Percentiles rank a stretch among this genome's conserved stretches.
These are phyloP conservation scores for Dicrurus megarhynchus DNA, from an alignment of 2,113 vertebrate genomes.

Conservation along the genomic window DNA sequence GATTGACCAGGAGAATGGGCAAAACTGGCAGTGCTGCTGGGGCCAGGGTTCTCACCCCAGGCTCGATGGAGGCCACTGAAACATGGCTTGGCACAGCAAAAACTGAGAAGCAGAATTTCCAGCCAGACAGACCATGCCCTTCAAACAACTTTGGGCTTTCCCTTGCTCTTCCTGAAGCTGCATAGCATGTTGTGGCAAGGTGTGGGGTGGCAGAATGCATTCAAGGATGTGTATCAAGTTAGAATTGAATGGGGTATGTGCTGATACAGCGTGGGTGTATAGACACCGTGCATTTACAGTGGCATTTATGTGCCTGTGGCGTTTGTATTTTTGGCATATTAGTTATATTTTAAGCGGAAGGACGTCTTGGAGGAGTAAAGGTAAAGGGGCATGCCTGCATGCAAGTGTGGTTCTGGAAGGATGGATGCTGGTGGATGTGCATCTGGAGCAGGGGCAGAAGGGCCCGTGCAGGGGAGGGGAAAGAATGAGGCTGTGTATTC, in stretches of 20 bases:
- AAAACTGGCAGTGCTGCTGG: neutral
- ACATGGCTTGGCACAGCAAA: neutral
- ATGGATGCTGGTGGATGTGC: neutral
- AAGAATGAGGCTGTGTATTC: neutral
- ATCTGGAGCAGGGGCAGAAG: neutral
- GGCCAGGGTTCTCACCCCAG: neutral
- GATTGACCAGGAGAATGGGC: neutral
- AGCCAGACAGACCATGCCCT: fast-evolving
- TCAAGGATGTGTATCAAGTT: neutral
- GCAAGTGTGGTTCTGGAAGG: neutral
- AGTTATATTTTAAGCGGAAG: neutral
- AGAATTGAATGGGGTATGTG: neutral
- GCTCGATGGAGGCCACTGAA: neutral
- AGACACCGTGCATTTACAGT: neutral
- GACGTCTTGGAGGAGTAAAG: neutral
- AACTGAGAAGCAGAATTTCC: neutral
- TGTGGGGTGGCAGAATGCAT: neutral
- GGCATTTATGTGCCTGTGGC: neutral
- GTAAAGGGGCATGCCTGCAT: neutral
- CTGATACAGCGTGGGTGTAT: neutral
- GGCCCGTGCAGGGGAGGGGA: neutral
- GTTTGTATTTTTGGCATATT: neutral
- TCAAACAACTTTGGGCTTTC: neutral
- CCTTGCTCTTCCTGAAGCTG: neutral
- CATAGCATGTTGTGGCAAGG: neutral